These are phyloP conservation scores for Ceraclea dissimilis DNA, from an alignment of 2,888 invertebrate genomes.

Conservation along the genomic window DNA sequence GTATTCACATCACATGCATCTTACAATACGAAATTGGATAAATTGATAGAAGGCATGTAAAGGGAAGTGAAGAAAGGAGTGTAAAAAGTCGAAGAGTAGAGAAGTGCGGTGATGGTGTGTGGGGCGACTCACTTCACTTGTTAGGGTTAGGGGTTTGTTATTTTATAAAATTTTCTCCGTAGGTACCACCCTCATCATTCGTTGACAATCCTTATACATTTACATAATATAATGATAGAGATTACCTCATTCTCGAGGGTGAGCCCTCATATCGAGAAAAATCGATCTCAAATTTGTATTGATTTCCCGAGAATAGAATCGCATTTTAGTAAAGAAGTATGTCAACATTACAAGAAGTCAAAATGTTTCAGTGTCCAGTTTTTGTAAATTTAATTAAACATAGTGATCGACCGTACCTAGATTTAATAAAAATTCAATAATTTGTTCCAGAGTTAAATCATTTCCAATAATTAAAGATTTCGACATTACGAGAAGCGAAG, in stretches of 20 bases:
- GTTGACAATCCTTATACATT: not conserved
- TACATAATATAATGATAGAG: not conserved
- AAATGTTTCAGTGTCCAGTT: too few species aligned
- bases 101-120: not conserved
- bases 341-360: too few species aligned
- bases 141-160: slow-evolving; percentile 2
- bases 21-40: slow-evolving; percentile 26
- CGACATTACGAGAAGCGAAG: too few species aligned
- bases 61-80: slow-evolving; percentile 4
- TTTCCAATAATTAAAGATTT: too few species aligned
- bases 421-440: not conserved
- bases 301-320: too few species aligned
- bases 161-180: not conserved
- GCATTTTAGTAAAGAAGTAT: too few species aligned
- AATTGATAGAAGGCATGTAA: slow-evolving; percentile 23
- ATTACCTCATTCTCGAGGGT: not conserved
- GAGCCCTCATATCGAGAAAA: not conserved
- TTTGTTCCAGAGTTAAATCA: too few species aligned
- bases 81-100: not conserved
- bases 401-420: too few species aligned
- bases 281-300: not conserved
- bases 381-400: too few species aligned
- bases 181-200: not conserved
- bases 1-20: slow-evolving; percentile 25
- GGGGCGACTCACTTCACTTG: slow-evolving; percentile 2